Percentiles rank a stretch among this genome's conserved stretches.
Conservation (phyloP, 92 coral and sea anemone genomes). For the Pocillopora meandrina region DNA sequence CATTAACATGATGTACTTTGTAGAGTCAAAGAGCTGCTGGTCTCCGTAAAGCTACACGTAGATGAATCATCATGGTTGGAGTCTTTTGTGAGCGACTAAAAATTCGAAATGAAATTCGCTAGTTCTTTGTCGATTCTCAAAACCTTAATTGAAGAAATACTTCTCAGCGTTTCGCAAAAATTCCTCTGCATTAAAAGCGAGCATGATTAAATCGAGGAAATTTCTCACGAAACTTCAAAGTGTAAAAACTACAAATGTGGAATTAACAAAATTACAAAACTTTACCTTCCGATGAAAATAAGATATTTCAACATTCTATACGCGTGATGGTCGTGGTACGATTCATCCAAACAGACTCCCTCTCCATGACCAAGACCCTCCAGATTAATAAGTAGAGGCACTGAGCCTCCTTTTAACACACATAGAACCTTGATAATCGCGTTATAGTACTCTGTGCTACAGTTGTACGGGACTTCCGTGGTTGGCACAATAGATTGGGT, state of each 20-base stretch:
- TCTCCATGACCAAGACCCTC: conserved; percentile 69
- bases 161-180: too few species aligned
- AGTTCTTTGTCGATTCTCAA: too few species aligned
- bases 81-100: too few species aligned
- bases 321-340: conserved; percentile 70
- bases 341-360: conserved; percentile 70
- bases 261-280: background rate
- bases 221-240: background rate
- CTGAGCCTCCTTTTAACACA: conserved; percentile 78
- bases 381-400: conserved; percentile 59
- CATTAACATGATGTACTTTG: too few species aligned
- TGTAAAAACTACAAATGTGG: too few species aligned
- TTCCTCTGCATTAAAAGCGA: background rate
- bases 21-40: too few species aligned
- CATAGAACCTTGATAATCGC: conserved; percentile 68
- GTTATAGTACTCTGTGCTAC: conserved; percentile 55
- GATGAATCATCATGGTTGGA: too few species aligned
- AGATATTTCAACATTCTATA: conserved; percentile 66
- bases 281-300: conserved; percentile 77
- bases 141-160: too few species aligned
- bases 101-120: too few species aligned
- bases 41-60: too few species aligned
- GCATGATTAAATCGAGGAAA: background rate
- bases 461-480: conserved; percentile 26
- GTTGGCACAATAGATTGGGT: background rate